These are phyloP conservation scores for Brachionichthys hirsutus DNA, from an alignment of 2,113 vertebrate genomes.

Conservation along the genomic window DNA sequence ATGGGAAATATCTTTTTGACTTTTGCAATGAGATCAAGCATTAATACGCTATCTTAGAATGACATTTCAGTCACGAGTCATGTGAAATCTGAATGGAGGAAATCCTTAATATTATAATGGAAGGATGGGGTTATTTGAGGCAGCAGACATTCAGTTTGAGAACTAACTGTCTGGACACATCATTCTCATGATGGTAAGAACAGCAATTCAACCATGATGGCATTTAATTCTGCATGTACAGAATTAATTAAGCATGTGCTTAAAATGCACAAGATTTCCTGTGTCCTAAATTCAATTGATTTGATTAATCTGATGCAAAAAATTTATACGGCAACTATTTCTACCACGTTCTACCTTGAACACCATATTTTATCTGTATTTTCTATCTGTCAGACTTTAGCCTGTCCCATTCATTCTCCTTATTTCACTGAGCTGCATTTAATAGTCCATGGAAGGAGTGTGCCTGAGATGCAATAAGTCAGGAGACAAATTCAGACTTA, in stretches of 20 bases:
- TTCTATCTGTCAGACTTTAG: conserved; percentile 45
- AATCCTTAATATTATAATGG: conserved; percentile 23
- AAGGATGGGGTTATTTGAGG: conserved; percentile 34
- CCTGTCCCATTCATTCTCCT: conserved; percentile 55
- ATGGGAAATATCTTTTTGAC: conserved; percentile 15
- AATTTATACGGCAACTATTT: conserved; percentile 10
- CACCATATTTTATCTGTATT: conserved; percentile 47
- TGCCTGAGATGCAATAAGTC: conserved; percentile 53
- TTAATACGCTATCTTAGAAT: conserved; percentile 15
- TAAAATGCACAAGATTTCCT: conserved; percentile 23
- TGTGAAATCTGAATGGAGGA: conserved; percentile 35
- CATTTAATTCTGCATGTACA: background rate
- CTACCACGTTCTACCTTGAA: conserved; percentile 19
- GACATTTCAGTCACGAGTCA: conserved; percentile 24
- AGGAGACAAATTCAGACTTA: conserved; percentile 46
- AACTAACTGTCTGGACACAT: conserved; percentile 35
- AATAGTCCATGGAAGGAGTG: conserved; percentile 52
- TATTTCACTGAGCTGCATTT: conserved; percentile 58
- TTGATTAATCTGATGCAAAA: conserved; percentile 30
- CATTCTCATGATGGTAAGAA: conserved; percentile 31
- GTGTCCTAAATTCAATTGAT: conserved; percentile 24
- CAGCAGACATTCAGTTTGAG: conserved; percentile 47
- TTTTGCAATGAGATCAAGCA: conserved; percentile 1
- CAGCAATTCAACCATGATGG: conserved; percentile 23
- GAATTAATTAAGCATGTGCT: conserved; percentile 22